phyloP scores from a whole-genome alignment of 2,888 invertebrate genomes.

The Brachyptera risi region DNA sequence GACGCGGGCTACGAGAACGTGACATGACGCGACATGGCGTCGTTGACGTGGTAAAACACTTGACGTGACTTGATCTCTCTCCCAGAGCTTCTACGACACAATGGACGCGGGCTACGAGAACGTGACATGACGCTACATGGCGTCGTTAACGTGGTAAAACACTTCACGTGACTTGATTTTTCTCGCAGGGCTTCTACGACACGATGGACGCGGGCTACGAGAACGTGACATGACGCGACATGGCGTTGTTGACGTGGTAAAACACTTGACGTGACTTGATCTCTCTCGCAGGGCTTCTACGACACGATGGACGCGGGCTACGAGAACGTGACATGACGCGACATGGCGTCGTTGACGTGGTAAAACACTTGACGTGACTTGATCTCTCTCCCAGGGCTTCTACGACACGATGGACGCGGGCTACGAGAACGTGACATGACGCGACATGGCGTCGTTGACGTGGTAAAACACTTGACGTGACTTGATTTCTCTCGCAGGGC shows the following conservation, averaged over 20 bases:
- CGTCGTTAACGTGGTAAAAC: slow-evolving; percentile 92
- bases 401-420: slow-evolving; percentile 97
- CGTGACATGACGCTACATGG: slow-evolving; percentile 88
- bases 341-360: slow-evolving; percentile 93
- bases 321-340: slow-evolving; percentile 82
- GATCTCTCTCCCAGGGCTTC: slow-evolving; percentile 78
- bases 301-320: slow-evolving; percentile 96
- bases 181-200: slow-evolving; percentile 85
- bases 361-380: too few species aligned
- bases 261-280: too few species aligned
- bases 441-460: slow-evolving; percentile 93
- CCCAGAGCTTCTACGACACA: slow-evolving; percentile 87
- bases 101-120: slow-evolving; percentile 92
- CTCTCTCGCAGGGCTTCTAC: slow-evolving; percentile 86
- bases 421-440: slow-evolving; percentile 78
- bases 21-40: slow-evolving; percentile 87
- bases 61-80: too few species aligned
- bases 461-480: too few species aligned
- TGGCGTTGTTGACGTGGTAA: slow-evolving; percentile 93
- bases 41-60: slow-evolving; percentile 93
- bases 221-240: slow-evolving; percentile 84
- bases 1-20: slow-evolving; percentile 90
- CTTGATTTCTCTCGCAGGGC: too few species aligned
- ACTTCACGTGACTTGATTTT: too few species aligned
- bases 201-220: slow-evolving; percentile 93